Evolutionary conservation across 2,888 invertebrate species (phyloP), one percentile per base, ranked within the genome.

Genomic region (Melolontha melolontha): DNA sequence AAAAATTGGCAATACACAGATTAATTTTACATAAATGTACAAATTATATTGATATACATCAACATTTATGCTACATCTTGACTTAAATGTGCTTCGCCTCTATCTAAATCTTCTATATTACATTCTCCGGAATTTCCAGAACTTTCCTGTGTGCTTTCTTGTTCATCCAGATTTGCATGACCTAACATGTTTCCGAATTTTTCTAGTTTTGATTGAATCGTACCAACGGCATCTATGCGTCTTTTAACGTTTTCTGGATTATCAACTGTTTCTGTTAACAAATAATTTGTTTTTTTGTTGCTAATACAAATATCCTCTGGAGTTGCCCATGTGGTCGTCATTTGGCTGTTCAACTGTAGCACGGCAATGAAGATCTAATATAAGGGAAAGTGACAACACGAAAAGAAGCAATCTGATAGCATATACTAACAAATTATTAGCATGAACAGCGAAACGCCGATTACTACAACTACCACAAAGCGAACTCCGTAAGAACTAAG

Each of bases 161-260:
- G 67, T 10, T 64, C 68, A 40, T 68, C 69, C 42, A 69, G 41
- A 39, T 62, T 66, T 17, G 66, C 70, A 66, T 74, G 74, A 4
- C 73, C 71, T 10, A 75, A 67, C 67, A 69, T 73, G 54, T 75
- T 73, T 2, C 77, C 76, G 17, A 77, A 71, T 34, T 71, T 72
- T 69, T 79, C 76, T 42, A 79, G 64, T 67, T 77, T 76, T 47
- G 70, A 68, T 14, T 77, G 79, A 17, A 79, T 77, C 39, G 77
- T 72, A 44, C 71, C 71, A 1, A 79, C 70, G 12, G 76, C 75
- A 14, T 78, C 75, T 42, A 78, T 75, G 54, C 76, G 73, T 12
- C 75, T 69, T 63, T 75, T 73, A 27, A 75, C 52, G 40, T 59
- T 70, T 8, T 74, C 74, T 50, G 68, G 71, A 63, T 70, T 72